Evolutionary conservation across 2,888 invertebrate species (phyloP).

Genomic region (Yponomeuta cagnagella): DNA sequence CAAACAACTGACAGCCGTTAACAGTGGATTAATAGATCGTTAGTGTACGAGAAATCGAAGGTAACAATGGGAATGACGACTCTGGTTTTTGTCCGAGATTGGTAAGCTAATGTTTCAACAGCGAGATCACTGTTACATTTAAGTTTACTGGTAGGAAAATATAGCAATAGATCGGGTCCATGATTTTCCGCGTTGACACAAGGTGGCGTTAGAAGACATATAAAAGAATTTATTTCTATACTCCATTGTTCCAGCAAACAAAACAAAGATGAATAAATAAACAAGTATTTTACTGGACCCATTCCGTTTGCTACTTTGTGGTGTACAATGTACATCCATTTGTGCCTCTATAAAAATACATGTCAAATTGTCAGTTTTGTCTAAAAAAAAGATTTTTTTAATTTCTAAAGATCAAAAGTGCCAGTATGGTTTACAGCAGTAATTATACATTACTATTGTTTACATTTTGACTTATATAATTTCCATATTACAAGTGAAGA

Average conservation of each 20-base stretch:
- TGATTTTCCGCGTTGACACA: no score
- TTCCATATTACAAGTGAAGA: conserved; percentile 40
- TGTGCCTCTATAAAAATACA: not conserved
- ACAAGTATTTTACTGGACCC: not conserved
- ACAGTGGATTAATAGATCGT: no score
- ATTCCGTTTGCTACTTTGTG: not conserved
- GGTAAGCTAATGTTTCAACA: no score
- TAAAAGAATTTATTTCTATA: not conserved
- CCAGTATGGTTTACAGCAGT: not conserved
- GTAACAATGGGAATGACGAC: no score
- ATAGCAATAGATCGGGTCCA: not conserved
- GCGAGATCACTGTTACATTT: no score
- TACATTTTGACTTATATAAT: conserved; percentile 38
- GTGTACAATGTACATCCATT: not conserved
- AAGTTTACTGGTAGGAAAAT: no score
- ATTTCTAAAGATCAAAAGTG: not conserved
- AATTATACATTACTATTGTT: conserved; percentile 1
- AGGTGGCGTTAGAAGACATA: no score
- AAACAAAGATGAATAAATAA: not conserved
- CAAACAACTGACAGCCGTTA: no score
- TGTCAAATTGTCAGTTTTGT: not conserved
- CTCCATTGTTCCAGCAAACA: not conserved
- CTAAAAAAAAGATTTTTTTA: not conserved
- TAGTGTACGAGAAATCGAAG: no score
- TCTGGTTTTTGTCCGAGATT: no score